Conservation (phyloP, 2,888 invertebrate species). For the Mimas tiliae region DNA sequence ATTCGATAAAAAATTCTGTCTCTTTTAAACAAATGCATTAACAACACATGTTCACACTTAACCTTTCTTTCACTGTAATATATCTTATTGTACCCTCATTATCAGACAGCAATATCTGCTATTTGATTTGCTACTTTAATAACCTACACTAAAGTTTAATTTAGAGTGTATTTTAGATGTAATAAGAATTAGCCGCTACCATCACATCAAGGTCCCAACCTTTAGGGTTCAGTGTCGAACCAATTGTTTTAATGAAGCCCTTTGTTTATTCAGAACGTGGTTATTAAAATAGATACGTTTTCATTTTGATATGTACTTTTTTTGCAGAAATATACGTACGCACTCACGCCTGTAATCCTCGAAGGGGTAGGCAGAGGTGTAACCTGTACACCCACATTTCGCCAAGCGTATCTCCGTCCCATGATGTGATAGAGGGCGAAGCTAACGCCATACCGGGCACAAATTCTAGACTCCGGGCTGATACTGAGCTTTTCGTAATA, state of each 20-base stretch:
- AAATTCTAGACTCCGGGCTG: no score
- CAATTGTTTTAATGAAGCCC: slow-evolving; percentile 17
- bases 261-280: slow-evolving; percentile 3
- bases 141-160: not conserved
- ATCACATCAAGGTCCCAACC: slow-evolving; percentile 20
- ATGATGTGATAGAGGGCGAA: no score
- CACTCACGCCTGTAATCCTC: no score
- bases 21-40: slow-evolving; percentile 80
- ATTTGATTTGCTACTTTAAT: not conserved
- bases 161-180: not conserved
- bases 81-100: slow-evolving; percentile 79
- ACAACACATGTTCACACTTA: slow-evolving; percentile 85
- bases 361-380: no score
- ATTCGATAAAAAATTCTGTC: slow-evolving; percentile 50
- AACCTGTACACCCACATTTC: no score
- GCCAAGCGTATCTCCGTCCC: no score
- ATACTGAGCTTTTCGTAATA: no score
- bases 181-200: slow-evolving; percentile 24
- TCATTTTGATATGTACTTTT: not conserved
- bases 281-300: not conserved
- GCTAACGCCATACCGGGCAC: no score
- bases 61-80: slow-evolving; percentile 80
- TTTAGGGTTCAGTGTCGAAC: slow-evolving; percentile 41
- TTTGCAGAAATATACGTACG: not conserved
- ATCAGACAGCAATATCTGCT: slow-evolving; percentile 49